phyloP scores from a whole-genome alignment of 1,140 invertebrate genomes.

The Papilio machaon region DNA sequence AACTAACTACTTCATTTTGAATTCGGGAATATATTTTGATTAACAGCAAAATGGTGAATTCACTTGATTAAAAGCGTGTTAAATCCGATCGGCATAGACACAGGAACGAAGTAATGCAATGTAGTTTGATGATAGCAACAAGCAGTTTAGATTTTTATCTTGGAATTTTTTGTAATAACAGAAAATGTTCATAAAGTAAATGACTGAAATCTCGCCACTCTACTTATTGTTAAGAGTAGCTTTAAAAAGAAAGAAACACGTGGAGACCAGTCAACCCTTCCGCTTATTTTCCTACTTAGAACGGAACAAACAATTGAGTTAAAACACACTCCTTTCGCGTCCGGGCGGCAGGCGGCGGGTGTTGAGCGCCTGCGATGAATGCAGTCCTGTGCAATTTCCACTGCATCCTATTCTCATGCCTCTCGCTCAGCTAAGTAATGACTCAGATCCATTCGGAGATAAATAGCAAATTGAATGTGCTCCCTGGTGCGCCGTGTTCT shows the following conservation, averaged over 20 bases:
- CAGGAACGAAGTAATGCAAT: neutral
- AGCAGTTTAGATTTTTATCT: neutral
- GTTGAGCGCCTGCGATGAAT: constrained; percentile 52
- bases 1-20: neutral
- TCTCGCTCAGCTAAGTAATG: constrained; percentile 81
- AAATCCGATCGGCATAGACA: neutral
- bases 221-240: neutral
- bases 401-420: constrained; percentile 72
- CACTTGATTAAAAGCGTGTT: constrained; percentile 25
- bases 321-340: constrained; percentile 20
- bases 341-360: neutral
- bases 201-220: neutral
- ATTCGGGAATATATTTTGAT: neutral
- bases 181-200: neutral
- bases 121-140: neutral
- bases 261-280: neutral
- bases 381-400: constrained; percentile 73
- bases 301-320: constrained; percentile 33
- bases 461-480: constrained; percentile 82
- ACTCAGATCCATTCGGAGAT: constrained; percentile 81
- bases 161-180: neutral
- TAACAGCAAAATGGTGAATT: neutral
- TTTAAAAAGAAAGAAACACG: constrained; percentile 2
- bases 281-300: constrained; percentile 15
- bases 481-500: constrained; percentile 49